phyloP scores from a whole-genome alignment of 2,797 vertebrate genomes.

The Loris lydekkerianus region DNA sequence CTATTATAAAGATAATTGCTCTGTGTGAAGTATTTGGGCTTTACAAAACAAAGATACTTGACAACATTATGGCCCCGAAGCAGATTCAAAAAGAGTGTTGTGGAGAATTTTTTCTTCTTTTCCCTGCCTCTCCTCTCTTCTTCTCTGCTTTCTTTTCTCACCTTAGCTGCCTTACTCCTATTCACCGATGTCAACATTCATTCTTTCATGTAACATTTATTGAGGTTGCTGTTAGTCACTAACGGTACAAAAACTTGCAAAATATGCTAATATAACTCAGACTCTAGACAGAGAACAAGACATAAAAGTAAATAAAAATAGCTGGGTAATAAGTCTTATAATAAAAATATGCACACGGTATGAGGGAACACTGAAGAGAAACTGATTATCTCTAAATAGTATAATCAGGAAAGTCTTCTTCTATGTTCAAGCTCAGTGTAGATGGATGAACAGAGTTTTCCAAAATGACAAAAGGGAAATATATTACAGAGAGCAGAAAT shows the following conservation, averaged over 20 bases:
- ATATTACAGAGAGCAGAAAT: neutral
- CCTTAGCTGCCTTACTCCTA: neutral
- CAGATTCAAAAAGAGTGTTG: neutral
- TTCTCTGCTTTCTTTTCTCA: neutral
- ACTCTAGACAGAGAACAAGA: neutral
- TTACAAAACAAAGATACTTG: neutral
- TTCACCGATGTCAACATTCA: neutral
- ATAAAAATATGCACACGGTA: neutral
- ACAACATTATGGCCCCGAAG: neutral
- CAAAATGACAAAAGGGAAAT: neutral
- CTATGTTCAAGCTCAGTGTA: neutral
- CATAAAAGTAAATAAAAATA: slow-evolving; percentile 21
- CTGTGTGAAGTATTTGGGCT: neutral
- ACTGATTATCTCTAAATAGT: neutral
- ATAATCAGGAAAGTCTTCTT: slow-evolving; percentile 25
- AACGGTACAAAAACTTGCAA: neutral
- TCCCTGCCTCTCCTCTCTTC: neutral
- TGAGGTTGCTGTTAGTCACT: neutral
- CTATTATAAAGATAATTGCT: slow-evolving; percentile 42
- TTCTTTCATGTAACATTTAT: slow-evolving; percentile 28
- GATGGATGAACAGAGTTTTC: neutral
- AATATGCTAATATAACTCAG: neutral
- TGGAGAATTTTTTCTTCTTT: neutral
- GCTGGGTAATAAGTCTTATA: neutral
- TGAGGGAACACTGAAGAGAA: neutral